A percentile compares a stretch with the other conserved stretches of the same genome.
These are phyloP conservation scores for Hirtodrosophila duncani DNA, from an alignment of 2,888 invertebrate species.

Conservation along the genomic window DNA sequence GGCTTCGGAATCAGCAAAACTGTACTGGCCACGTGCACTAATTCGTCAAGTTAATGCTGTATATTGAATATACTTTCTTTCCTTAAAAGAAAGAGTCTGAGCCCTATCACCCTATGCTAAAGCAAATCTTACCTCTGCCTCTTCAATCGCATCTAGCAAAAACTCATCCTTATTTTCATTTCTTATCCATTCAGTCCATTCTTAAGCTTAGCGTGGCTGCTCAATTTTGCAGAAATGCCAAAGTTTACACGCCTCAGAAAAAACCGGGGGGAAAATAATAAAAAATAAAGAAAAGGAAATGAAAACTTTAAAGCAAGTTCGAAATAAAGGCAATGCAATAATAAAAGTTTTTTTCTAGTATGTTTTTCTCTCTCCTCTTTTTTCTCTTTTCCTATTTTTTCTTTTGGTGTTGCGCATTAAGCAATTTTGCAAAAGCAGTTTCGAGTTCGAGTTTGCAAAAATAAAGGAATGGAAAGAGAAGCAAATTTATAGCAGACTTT, in stretches of 20 bases:
- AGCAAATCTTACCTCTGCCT: too few relatives aligned
- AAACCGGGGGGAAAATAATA: slow-evolving; percentile 14
- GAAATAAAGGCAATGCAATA: slow-evolving; percentile 39
- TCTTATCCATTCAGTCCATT: neutral
- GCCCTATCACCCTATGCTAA: too few relatives aligned
- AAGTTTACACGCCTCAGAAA: slow-evolving; percentile 45
- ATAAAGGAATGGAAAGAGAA: neutral
- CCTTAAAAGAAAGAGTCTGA: too few relatives aligned
- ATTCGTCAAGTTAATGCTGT: too few relatives aligned
- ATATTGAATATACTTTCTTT: too few relatives aligned
- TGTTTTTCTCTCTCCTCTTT: slow-evolving; percentile 1
- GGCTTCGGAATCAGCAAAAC: too few relatives aligned
- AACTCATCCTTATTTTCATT: neutral
- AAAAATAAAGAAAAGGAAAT: slow-evolving; percentile 12
- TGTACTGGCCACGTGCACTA: too few relatives aligned
- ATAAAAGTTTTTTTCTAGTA: slow-evolving; percentile 29
- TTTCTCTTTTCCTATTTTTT: slow-evolving; percentile 7
- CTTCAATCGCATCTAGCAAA: too few relatives aligned
- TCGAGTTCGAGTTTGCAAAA: slow-evolving; percentile 29
- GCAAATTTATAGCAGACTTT: slow-evolving; percentile 18
- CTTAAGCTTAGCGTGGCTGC: slow-evolving; percentile 25
- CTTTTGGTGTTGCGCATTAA: slow-evolving; percentile 33
- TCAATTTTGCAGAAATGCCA: slow-evolving; percentile 37
- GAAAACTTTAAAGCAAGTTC: slow-evolving; percentile 30
- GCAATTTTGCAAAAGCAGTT: slow-evolving; percentile 50